These are phyloP conservation scores for Drosophila prolongata DNA, from an alignment of 2,888 invertebrate genomes.

Conservation along the genomic window DNA sequence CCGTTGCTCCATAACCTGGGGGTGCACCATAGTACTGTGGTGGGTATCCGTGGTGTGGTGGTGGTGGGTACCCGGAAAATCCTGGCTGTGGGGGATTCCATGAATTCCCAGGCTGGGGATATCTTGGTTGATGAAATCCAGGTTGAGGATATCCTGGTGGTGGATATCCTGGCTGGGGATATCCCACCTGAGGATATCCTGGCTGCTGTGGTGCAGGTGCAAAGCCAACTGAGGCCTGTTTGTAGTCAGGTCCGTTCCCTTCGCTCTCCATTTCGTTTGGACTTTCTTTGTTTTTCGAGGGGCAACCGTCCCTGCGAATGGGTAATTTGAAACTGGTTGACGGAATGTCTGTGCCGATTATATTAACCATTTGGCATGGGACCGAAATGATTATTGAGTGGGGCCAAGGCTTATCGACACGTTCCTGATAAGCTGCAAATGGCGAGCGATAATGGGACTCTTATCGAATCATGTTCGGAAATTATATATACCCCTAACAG, in stretches of 20 bases:
- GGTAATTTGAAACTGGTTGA: constrained; percentile 29
- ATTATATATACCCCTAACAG: background rate
- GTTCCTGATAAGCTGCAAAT: constrained; percentile 20
- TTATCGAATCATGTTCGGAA: constrained; percentile 10
- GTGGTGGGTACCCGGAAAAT: constrained; percentile 13
- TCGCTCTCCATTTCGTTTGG: constrained; percentile 45
- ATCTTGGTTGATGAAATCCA: background rate
- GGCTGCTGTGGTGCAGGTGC: constrained; percentile 18
- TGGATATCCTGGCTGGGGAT: constrained; percentile 1
- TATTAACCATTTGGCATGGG: constrained; percentile 17
- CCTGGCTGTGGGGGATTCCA: constrained; percentile 30
- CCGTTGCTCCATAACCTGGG: constrained; percentile 14
- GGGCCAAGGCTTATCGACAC: constrained; percentile 23
- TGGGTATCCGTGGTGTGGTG: constrained; percentile 30
- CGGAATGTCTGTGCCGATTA: background rate
- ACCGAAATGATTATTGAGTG: constrained; percentile 14
- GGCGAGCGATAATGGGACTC: constrained; percentile 8
- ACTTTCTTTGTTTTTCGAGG: background rate
- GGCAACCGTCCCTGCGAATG: constrained; percentile 11
- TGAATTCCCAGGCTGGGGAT: constrained; percentile 1
- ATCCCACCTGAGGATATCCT: background rate
- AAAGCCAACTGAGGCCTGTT: background rate
- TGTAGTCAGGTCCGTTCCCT: too few species aligned
- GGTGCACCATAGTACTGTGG: constrained; percentile 34
- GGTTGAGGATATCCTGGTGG: background rate